Conservation (phyloP, 1,140 invertebrate genomes). For the Heliconius nattereri region DNA sequence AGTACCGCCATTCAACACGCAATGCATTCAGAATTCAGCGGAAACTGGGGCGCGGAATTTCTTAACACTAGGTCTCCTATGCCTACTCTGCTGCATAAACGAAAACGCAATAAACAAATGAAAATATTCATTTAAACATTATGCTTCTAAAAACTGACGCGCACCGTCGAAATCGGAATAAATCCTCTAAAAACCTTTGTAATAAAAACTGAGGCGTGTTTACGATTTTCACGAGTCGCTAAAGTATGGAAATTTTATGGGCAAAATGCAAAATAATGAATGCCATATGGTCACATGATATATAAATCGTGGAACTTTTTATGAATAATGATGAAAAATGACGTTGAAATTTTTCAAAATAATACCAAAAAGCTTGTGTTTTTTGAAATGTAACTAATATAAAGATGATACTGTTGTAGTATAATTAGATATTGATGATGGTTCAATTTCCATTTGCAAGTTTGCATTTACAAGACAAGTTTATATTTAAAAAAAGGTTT, state of each 20-base stretch:
- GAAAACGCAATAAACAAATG: background rate
- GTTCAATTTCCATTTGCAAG: too few species aligned
- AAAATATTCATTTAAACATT: constrained; percentile 1
- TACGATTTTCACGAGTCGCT: constrained; percentile 11
- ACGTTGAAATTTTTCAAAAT: background rate
- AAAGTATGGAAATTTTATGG: constrained; percentile 13
- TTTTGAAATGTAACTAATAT: too few species aligned
- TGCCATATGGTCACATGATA: constrained; percentile 7
- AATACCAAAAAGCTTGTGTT: background rate
- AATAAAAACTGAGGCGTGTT: constrained; percentile 5
- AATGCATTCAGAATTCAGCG: too few species aligned
- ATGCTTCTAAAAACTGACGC: background rate
- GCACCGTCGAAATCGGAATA: background rate
- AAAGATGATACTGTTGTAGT: too few species aligned
- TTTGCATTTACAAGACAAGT: too few species aligned
- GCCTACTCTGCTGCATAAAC: too few species aligned
- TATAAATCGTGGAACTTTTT: background rate
- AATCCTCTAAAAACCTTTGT: constrained; percentile 4
- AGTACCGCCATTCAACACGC: too few species aligned
- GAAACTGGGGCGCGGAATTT: too few species aligned
- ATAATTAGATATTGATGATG: too few species aligned
- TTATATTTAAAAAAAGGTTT: too few species aligned
- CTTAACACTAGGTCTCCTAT: too few species aligned
- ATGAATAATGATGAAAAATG: background rate
- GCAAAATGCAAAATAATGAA: constrained; percentile 5